These are phyloP conservation scores for Mythimna vitellina DNA, from an alignment of 2,888 invertebrate genomes.

Conservation along the genomic window DNA sequence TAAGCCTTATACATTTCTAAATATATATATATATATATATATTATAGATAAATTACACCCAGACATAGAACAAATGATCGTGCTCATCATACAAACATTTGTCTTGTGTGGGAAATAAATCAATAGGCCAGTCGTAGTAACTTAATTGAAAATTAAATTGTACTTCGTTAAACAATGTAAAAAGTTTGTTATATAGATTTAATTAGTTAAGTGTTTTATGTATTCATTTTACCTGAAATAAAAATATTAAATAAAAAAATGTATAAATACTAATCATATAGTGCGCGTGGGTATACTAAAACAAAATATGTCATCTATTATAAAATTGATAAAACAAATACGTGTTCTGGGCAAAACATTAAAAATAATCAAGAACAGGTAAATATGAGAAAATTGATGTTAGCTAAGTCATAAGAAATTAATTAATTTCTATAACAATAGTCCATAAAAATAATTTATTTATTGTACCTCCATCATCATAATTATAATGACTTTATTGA, in stretches of 20 bases:
- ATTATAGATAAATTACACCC: too few species aligned
- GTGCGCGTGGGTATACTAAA: background rate
- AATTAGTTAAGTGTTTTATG: too few species aligned
- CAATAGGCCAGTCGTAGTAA: too few species aligned
- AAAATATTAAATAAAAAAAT: too few species aligned
- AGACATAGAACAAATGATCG: too few species aligned
- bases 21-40: too few species aligned
- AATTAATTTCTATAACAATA: slow-evolving; percentile 6
- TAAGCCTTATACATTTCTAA: too few species aligned
- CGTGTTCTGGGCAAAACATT: background rate
- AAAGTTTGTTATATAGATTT: too few species aligned
- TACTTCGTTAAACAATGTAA: background rate
- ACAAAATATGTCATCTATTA: too few species aligned
- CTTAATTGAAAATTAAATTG: background rate
- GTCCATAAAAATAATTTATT: background rate
- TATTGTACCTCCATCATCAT: background rate
- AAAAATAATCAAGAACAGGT: background rate
- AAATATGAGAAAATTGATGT: background rate
- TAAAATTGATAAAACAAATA: background rate
- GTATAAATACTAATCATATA: background rate
- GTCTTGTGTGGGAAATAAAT: too few species aligned
- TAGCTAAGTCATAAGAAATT: background rate
- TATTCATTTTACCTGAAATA: too few species aligned
- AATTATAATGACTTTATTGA: background rate
- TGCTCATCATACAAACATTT: too few species aligned